A percentile compares a stretch with the other conserved stretches of the same genome.
These are phyloP conservation scores for Psittacara wagleri DNA, from an alignment of 2,113 vertebrate species.

Conservation along the genomic window DNA sequence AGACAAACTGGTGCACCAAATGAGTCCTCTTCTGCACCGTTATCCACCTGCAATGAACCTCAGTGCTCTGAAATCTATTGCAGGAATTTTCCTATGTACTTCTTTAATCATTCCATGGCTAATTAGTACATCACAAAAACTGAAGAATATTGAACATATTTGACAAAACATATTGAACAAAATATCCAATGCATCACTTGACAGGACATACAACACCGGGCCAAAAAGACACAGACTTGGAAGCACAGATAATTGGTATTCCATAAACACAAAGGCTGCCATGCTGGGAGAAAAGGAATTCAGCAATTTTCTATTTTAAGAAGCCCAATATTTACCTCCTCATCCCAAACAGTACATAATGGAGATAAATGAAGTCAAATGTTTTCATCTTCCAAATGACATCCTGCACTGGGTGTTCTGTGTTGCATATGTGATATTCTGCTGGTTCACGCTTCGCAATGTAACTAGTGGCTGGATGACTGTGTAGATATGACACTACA, in stretches of 20 bases:
- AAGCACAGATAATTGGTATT: background rate
- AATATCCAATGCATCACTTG: background rate
- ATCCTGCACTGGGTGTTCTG: background rate
- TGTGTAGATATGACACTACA: background rate
- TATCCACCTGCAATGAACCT: background rate
- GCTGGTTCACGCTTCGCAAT: too few relatives aligned
- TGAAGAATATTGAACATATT: background rate
- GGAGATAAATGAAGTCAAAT: background rate
- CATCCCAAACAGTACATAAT: background rate
- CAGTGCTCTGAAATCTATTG: background rate
- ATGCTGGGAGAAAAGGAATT: background rate
- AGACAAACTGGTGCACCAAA: background rate
- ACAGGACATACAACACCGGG: background rate
- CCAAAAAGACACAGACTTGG: background rate
- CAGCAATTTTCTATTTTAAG: background rate
- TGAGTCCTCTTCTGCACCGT: background rate
- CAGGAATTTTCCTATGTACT: background rate
- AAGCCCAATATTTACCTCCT: background rate
- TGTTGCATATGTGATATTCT: fast-evolving
- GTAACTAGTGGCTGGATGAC: background rate
- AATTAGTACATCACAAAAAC: fast-evolving
- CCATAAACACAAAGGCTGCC: background rate
- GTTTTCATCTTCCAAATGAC: background rate
- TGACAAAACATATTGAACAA: background rate
- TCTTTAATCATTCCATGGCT: background rate